phyloP scores from a whole-genome alignment of 2,113 vertebrate genomes.

The Oxyruncus cristatus region DNA sequence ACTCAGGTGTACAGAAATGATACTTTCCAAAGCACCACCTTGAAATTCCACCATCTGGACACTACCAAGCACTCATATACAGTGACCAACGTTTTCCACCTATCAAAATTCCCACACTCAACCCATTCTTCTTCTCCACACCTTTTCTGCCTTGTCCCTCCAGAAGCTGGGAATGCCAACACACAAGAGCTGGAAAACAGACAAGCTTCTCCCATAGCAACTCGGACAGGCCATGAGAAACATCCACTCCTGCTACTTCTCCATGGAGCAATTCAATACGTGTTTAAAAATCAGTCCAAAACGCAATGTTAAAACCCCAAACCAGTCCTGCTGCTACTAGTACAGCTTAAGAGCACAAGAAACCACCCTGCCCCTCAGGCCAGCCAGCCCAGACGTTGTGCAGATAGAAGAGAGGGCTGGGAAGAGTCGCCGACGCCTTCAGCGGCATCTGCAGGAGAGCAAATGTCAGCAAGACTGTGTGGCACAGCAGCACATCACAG shows the following conservation, averaged over 20 bases:
- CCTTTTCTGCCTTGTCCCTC: not conserved
- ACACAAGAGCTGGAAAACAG: not conserved
- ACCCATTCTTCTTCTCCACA: not conserved
- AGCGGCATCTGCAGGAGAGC: not conserved
- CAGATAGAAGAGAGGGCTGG: not conserved
- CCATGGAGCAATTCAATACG: not conserved
- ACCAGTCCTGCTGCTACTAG: not conserved
- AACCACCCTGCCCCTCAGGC: not conserved
- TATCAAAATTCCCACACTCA: not conserved
- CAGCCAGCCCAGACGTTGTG: not conserved
- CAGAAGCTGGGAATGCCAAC: not conserved
- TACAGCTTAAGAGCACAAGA: not conserved
- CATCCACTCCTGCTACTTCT: not conserved
- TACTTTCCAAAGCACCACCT: not conserved
- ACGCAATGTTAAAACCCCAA: not conserved
- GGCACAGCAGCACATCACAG: not conserved
- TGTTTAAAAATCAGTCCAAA: not conserved
- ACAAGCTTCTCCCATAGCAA: not conserved
- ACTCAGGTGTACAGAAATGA: not conserved
- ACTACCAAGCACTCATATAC: not conserved
- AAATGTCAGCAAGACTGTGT: accelerated
- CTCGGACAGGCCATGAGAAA: not conserved
- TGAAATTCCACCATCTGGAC: not conserved
- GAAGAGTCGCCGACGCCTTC: not conserved
- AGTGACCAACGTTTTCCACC: not conserved